Conservation (phyloP, 2,888 invertebrate species). For the Nomada hirtipes region DNA sequence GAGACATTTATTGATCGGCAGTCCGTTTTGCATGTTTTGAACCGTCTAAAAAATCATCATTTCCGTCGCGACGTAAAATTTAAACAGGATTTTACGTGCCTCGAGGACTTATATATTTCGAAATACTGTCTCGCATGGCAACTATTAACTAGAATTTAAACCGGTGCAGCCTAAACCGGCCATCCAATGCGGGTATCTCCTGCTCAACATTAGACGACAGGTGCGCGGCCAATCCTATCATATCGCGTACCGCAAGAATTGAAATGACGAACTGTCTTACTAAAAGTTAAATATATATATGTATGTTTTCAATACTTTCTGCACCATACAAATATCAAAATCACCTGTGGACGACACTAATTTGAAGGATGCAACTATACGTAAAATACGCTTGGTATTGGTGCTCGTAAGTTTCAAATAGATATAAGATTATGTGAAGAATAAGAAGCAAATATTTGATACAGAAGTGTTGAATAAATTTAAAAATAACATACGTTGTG, state of each 20-base stretch:
- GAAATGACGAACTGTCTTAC: no score
- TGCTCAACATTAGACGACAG: no score
- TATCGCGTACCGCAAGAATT: no score
- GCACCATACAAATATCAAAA: no score
- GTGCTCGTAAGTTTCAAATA: neutral
- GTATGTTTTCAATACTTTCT: no score
- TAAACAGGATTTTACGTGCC: neutral
- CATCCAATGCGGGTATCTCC: no score
- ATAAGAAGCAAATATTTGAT: neutral
- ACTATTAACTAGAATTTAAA: constrained; percentile 21
- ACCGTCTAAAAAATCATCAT: neutral
- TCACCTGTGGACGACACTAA: no score
- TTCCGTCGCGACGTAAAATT: neutral
- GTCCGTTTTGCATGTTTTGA: constrained; percentile 6
- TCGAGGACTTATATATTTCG: neutral
- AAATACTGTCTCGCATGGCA: neutral
- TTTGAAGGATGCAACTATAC: no score
- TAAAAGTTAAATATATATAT: no score
- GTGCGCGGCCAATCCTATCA: no score
- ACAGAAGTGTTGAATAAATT: neutral
- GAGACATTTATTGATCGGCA: constrained; percentile 46
- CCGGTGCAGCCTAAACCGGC: neutral
- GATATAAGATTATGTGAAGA: neutral
- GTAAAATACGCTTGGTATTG: neutral
- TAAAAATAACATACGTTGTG: constrained; percentile 36